These are phyloP conservation scores for Physeter macrocephalus DNA, from an alignment of 2,113 vertebrate species.

Conservation along the genomic window DNA sequence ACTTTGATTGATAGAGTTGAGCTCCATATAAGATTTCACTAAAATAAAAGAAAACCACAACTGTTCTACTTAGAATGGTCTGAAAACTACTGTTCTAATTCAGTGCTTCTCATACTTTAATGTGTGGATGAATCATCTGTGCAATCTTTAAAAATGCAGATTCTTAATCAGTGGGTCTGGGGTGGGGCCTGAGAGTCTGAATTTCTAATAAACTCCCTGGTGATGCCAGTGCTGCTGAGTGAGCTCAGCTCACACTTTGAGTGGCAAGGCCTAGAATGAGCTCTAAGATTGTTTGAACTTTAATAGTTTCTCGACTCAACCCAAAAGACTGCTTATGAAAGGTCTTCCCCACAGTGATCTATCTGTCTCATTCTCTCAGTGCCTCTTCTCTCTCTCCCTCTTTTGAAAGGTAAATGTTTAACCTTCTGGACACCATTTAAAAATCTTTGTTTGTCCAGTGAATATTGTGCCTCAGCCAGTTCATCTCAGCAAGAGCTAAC, in stretches of 20 bases:
- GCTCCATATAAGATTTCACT: background rate
- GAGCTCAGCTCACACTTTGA: background rate
- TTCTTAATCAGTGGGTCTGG: background rate
- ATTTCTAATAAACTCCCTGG: background rate
- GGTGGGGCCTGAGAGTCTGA: background rate
- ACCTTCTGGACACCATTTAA: conserved; percentile 1
- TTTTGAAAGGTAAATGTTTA: conserved; percentile 24
- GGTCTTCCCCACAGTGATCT: background rate
- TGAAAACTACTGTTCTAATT: background rate
- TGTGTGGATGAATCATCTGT: background rate
- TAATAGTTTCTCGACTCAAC: background rate
- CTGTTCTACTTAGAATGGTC: background rate
- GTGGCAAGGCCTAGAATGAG: background rate
- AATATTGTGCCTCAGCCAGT: background rate
- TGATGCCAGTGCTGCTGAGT: background rate
- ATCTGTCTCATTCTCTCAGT: background rate
- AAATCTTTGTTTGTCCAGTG: background rate
- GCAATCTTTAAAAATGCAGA: background rate
- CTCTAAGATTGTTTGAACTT: background rate
- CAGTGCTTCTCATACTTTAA: background rate
- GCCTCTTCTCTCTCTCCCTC: background rate
- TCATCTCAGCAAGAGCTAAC: conserved; percentile 39
- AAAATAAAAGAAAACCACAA: background rate
- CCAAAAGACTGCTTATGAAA: background rate
- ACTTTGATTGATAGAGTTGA: background rate